Conservation (phyloP, 2,113 vertebrate genomes). For the Eulacestoma nigropectus region DNA sequence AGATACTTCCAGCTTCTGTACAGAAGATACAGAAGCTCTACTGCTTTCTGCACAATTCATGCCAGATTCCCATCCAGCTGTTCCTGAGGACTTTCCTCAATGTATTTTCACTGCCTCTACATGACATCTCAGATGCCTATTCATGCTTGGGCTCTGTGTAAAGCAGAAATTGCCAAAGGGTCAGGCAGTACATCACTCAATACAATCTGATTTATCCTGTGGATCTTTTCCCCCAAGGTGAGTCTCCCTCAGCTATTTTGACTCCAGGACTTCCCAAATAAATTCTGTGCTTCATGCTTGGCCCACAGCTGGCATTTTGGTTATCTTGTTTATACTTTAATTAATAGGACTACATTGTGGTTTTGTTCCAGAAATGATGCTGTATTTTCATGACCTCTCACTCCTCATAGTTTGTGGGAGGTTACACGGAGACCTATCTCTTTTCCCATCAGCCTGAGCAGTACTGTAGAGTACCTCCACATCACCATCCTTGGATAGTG, state of each 20-base stretch:
- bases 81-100: background rate
- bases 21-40: background rate
- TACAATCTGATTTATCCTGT: background rate
- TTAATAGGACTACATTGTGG: fast-evolving
- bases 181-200: background rate
- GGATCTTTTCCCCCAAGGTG: background rate
- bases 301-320: background rate
- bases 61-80: background rate
- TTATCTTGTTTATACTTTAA: fast-evolving
- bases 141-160: background rate
- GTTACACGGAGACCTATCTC: background rate
- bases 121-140: background rate
- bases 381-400: background rate
- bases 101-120: background rate
- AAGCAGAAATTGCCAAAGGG: background rate
- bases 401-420: background rate
- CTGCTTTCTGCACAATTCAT: background rate
- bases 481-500: fast-evolving
- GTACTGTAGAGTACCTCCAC: background rate
- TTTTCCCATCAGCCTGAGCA: background rate
- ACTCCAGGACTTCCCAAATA: background rate
- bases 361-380: background rate
- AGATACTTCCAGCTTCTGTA: background rate
- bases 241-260: background rate
- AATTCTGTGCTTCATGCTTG: background rate